These are phyloP conservation scores for Hoplodrina ambigua DNA, from an alignment of 2,888 invertebrate genomes.

Conservation along the genomic window DNA sequence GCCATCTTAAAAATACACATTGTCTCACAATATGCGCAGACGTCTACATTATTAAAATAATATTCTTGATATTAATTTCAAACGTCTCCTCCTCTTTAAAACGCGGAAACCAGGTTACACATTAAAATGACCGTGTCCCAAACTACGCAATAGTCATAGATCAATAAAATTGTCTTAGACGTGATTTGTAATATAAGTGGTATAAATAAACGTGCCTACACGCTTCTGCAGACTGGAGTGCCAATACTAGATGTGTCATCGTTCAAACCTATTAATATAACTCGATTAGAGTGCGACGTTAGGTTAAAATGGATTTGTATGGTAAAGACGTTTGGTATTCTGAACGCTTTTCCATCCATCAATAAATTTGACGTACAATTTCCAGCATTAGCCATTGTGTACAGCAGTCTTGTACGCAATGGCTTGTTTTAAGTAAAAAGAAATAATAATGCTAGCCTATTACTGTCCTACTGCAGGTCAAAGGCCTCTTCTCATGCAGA, in stretches of 20 bases:
- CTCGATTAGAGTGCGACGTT: conserved; percentile 26
- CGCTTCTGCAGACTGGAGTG: conserved; percentile 38
- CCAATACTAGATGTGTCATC: conserved; percentile 54
- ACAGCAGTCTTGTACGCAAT: neutral
- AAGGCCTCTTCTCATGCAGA: no score
- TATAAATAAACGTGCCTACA: conserved; percentile 49
- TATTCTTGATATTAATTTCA: conserved; percentile 53
- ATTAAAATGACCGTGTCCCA: conserved; percentile 41
- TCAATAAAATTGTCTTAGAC: conserved; percentile 50
- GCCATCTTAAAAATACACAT: conserved; percentile 46
- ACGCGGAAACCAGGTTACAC: conserved; percentile 56
- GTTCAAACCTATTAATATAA: conserved; percentile 45
- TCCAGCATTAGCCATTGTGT: neutral
- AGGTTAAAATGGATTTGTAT: conserved; percentile 38
- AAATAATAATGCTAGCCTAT: neutral
- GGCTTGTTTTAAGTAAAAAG: neutral
- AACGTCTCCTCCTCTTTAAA: conserved; percentile 46
- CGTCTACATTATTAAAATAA: conserved; percentile 52
- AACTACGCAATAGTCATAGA: conserved; percentile 54
- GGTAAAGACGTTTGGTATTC: conserved; percentile 8
- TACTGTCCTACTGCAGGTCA: no score
- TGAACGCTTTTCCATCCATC: conserved; percentile 17
- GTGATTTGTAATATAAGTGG: conserved; percentile 44
- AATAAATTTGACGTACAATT: conserved; percentile 32
- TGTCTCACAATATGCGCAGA: conserved; percentile 31